Evolutionary conservation across 2,113 vertebrate species (phyloP), one percentile per base, ranked within the genome.

Genomic region (Neopipo cinnamomea): DNA sequence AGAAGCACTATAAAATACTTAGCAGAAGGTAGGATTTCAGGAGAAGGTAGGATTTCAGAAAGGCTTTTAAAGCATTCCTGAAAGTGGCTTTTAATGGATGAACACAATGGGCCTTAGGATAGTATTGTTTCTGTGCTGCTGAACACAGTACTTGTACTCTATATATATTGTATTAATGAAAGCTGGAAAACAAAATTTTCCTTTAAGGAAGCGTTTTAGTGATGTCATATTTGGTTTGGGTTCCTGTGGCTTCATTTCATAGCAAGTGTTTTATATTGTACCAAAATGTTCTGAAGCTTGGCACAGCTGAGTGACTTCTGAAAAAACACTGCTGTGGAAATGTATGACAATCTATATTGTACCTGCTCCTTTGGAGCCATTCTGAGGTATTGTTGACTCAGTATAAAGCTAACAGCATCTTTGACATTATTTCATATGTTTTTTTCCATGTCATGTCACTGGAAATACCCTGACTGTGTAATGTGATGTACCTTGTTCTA

Each of bases 111-210:
- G 63, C 67, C 88, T 85, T 37, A 96, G 89, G 79, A 63, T 23
- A 88, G 8, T 50, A 39, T 85, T 81, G 39, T 93, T 96, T 95
- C 85, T 88, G 44, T 92, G 56, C 61, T 95, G 82, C 44, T 92
- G 79, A 90, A 39, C 68, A 70, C 55, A n/a, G 15, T 66, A 41
- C 15, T 70, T 91, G 24, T 53, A 42, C 49, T 86, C 44, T 68
- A 2, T 39, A 16, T 47, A 14, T 73, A 67, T 74, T 89, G 16
- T 73, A 67, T 74, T 89, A 70, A 77, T 70, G 55, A 92, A 80
- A 77, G 44, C 17, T 35, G 55, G 42, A 77, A 80, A 79, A 55
- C 39, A 90, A 73, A 74, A 23, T 13, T 73, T 81, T 77, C 18
- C 56, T 81, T 8, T 71, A 33, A 71, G 52, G 49, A 75, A 84